These are phyloP conservation scores for Exocentrus adspersus DNA, from an alignment of 2,888 invertebrate genomes.

Conservation along the genomic window DNA sequence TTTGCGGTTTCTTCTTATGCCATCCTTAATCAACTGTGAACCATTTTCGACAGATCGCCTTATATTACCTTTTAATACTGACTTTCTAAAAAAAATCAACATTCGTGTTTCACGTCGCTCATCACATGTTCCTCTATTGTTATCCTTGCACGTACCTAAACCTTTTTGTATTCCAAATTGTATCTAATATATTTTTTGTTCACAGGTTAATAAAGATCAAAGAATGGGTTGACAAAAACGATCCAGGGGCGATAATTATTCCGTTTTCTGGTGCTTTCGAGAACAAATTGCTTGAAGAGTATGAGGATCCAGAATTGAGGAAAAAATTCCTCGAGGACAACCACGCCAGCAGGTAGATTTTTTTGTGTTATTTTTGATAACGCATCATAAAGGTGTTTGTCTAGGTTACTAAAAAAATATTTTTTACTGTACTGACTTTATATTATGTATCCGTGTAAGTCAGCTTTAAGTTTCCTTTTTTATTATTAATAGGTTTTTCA, in stretches of 20 bases:
- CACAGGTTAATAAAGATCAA: slow-evolving; percentile 93
- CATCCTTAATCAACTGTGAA: slow-evolving; percentile 16
- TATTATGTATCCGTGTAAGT: too few relatives aligned
- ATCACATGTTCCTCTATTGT: slow-evolving; percentile 22
- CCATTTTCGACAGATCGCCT: slow-evolving; percentile 15
- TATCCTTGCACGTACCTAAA: slow-evolving; percentile 9
- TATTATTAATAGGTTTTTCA: too few relatives aligned
- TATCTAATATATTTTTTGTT: slow-evolving; percentile 18
- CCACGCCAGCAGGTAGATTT: slow-evolving; percentile 78
- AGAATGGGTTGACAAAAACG: slow-evolving; percentile 98
- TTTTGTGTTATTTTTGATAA: not conserved
- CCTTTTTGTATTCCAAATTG: slow-evolving; percentile 2
- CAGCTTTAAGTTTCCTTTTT: too few relatives aligned
- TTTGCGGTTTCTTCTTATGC: slow-evolving; percentile 34
- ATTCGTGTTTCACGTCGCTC: slow-evolving; percentile 9
- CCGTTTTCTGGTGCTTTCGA: slow-evolving; percentile 97
- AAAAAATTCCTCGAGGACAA: slow-evolving; percentile 85
- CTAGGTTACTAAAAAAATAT: too few relatives aligned
- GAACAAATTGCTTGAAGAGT: slow-evolving; percentile 85
- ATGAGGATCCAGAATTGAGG: slow-evolving; percentile 78
- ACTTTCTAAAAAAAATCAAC: slow-evolving; percentile 1
- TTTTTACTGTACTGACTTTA: too few relatives aligned
- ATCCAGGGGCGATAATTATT: slow-evolving; percentile 92
- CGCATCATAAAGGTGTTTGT: too few relatives aligned
- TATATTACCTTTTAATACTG: not conserved